Base-by-base conservation (phyloP, 2,797 vertebrate species). In the Aselliscus stoliczkanus region DNA sequence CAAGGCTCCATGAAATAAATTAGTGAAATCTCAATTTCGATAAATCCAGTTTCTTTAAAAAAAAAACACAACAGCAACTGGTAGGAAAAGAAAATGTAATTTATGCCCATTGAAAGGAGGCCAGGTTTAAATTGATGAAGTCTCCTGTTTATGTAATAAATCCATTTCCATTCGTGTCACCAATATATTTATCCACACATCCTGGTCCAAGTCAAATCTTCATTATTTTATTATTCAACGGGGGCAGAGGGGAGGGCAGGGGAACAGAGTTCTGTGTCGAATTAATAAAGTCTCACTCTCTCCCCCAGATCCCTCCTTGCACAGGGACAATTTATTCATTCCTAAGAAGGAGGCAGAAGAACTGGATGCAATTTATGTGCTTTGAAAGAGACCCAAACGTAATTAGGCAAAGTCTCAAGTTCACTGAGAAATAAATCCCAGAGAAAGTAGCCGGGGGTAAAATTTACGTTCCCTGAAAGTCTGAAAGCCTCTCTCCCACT, bases 91-190 rank as follows among this genome's bases (percentile, higher is more conserved):
- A 96, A 97, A 97, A 94, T 83, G 83, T 98, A 96, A 98, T 98
- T 98, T 98, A 98, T 98, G 97, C 95, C 96, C 97, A 92, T 14
- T 97, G 98, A 98, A 98, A 98, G 76, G 95, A 96, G 96, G 97
- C 98, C 98, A 97, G 97, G 73, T 96, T 97, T 98, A 98, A 98
- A 98, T 97, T 98, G 98, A 98, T 98, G 98, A 98, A 98, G 98
- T 97, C 97, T 98, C 98, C 97, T 98, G 97, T 98, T 98, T 98
- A 97, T 91, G 98, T 91, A 97, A 98, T 98, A 98, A 98, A 98
- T 98, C 98, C 98, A 98, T 97, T 97, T 95, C 97, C 97, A 97
- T 98, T 98, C 97, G 98, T 97, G 98, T 98, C 98, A 98, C 98
- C 27, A 93, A 98, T 98, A 96, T 77, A 67, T 97, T 96, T 98